Base-by-base conservation (phyloP, 1,140 invertebrate genomes). In the Drosophila grimshawi region DNA sequence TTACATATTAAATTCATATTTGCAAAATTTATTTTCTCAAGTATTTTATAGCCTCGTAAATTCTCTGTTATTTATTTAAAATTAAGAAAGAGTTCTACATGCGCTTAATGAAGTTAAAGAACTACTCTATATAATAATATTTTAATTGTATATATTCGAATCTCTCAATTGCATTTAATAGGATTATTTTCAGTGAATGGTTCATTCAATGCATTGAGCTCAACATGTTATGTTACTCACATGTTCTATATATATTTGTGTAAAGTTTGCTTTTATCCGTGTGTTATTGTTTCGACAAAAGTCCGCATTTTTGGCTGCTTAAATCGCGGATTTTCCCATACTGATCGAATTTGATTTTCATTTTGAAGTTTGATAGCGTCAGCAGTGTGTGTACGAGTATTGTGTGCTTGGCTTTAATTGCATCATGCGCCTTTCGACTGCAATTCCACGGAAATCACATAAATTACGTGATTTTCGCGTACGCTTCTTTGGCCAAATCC, bases 381-480 rank as follows among this genome's bases (percentile, higher is more conserved):
- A 32, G 29, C 49, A 3, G 32, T 61, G 29, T n/a, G 4, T 41
- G 32, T 45, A 37, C 53, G 48, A 7, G 19, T 37, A 43, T 8
- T 33, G 48, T 53, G 49, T 60, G 60, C 51, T 64, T 70, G 48
- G 51, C 57, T 78, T 73, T 83, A 89, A 81, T 89, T 83, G 80
- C 80, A 62, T 72, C 69, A 63, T 66, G 66, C 51, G 35, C 53
- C 69, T 56, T 74, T 68, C 56, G 65, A 51, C 41, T 66, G 64
- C 57, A 59, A 73, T 62, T 67, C 76, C 52, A 67, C 49, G 78
- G 62, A 70, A 89, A 76, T 62, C 85, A 76, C 80, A 89, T 89
- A 89, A 89, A 89, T 89, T 78, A 89, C 85, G 78, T 88, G 76
- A 88, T 89, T 89, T 89, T 88, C 80, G 85, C 55, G 60, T 77